Evolutionary conservation across 2,113 vertebrate species (phyloP).

Genomic region (Excalfactoria chinensis): DNA sequence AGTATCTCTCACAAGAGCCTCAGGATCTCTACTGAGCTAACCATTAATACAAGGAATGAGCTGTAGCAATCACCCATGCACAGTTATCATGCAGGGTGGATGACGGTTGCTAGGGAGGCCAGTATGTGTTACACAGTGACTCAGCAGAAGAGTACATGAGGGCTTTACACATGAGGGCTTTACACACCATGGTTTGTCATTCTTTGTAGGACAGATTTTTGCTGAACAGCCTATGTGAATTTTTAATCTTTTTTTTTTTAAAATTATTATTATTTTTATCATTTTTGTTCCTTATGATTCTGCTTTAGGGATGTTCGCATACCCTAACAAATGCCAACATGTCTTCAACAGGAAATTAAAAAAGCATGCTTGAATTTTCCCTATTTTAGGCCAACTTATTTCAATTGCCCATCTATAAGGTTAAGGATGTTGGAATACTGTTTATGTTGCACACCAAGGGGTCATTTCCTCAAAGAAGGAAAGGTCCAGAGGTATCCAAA

Average conservation of each 20-base stretch:
- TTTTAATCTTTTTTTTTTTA: neutral
- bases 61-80: accelerated
- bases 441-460: neutral
- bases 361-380: neutral
- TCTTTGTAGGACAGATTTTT: neutral
- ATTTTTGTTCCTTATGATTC: neutral
- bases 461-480: neutral
- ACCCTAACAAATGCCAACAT: neutral
- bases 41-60: neutral
- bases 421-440: neutral
- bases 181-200: neutral
- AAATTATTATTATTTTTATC: neutral
- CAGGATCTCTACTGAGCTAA: neutral
- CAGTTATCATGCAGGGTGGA: neutral
- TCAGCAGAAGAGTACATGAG: accelerated
- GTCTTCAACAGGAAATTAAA: neutral
- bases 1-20: neutral
- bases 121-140: accelerated
- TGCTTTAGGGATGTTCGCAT: neutral
- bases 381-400: neutral
- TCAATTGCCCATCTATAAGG: neutral
- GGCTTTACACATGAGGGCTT: neutral
- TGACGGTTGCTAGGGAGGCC: neutral
- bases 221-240: neutral
- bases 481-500: neutral